phyloP scores from a whole-genome alignment of 2,888 invertebrate genomes.

The Palloptera scutellata region DNA sequence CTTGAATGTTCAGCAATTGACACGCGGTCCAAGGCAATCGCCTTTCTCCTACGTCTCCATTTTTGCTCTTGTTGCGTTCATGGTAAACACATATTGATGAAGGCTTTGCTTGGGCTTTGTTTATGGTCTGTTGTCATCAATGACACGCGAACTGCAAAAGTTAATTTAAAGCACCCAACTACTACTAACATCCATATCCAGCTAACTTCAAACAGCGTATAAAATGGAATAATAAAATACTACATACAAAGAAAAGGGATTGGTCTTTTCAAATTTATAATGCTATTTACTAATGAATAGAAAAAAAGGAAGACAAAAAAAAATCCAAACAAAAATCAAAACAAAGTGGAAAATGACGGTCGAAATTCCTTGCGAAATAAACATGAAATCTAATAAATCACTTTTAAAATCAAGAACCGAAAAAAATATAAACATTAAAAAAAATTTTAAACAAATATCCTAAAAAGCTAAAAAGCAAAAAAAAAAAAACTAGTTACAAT shows the following conservation, averaged over 20 bases:
- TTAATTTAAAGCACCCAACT: constrained; percentile 39
- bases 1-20: no score
- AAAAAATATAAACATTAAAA: neutral
- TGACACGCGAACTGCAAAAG: constrained; percentile 48
- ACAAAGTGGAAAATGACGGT: neutral
- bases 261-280: constrained; percentile 30
- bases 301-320: neutral
- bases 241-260: constrained; percentile 31
- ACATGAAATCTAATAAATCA: neutral
- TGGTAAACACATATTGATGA: neutral
- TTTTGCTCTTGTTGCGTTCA: no score
- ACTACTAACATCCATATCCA: constrained; percentile 18
- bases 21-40: no score
- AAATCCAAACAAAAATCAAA: neutral
- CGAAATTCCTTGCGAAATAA: neutral
- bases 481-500: no score
- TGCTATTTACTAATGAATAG: constrained; percentile 26
- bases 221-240: constrained; percentile 1
- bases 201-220: neutral
- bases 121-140: constrained; percentile 41
- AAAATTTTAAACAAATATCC: neutral
- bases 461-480: neutral
- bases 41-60: no score
- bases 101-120: constrained; percentile 17
- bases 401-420: constrained; percentile 2